Evolutionary conservation across 2,888 invertebrate genomes (phyloP), one percentile per base, ranked within the genome.

Genomic region (Cordylochernes scorpioides): DNA sequence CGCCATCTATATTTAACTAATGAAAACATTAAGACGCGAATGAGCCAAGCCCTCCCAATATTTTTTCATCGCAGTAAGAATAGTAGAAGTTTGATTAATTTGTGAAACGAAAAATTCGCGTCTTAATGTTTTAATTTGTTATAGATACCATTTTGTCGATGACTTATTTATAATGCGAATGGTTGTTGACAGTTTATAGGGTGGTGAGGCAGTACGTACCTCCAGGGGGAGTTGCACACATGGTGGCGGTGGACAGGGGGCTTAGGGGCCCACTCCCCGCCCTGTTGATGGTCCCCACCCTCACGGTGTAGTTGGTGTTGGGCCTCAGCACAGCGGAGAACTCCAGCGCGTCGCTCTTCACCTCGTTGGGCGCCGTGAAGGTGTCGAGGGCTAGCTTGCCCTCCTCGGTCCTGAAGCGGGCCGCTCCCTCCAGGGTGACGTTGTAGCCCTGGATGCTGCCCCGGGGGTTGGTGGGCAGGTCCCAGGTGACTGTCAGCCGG

Each of bases 271-370:
- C 80, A 27, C 67, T 65, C 28, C 71, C 65, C 24, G 68, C 65
- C 29, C 72, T 25, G 29, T 43, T 43, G 14, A 42, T 36, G 8
- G 40, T 38, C 29, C 43, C 42, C 13, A 53, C 48, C 40, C 46
- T 41, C 3, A 75, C 69, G 9, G 71, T 71, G 51, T 77, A 78
- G 50, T 73, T 69, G 1, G 78, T 80, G 51, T 82, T 78, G 3
- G 78, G 66, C 29, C 36, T 32, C 15, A 43, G 32, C 15, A 24
- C 25, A 13, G 30, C 30, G 10, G 26, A 31, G 15, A 33, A 35
- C 25, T 33, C 36, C 17, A 29, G 33, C 19, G 21, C 29, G 17
- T 28, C 27, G 18, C 18, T 17, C 25, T 38, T 38, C 2, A 34
- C 34, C 18, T 38, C 38, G 14, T 32, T 29, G 14, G 35, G 27